Evolutionary conservation across 2,888 invertebrate species (phyloP).

Genomic region (Steromphala cineraria): DNA sequence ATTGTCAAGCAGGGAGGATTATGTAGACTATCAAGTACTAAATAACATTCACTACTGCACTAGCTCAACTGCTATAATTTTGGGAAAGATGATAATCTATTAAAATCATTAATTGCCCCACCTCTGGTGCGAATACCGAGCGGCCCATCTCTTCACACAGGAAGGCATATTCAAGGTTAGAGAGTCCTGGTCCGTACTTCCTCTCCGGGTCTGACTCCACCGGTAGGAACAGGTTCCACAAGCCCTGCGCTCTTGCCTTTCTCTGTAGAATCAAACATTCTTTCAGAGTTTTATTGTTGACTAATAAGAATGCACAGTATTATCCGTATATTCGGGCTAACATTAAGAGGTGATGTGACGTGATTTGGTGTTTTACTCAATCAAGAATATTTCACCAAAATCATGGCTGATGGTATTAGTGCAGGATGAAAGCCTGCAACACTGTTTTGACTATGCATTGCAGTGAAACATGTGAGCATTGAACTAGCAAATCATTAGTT

Average conservation of each 20-base stretch:
- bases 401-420: no score
- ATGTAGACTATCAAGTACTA: no score
- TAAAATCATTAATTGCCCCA: slow-evolving; percentile 33
- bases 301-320: not conserved
- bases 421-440: no score
- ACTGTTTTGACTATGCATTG: no score
- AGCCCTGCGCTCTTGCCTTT: slow-evolving; percentile 71
- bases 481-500: no score
- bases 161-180: slow-evolving; percentile 76
- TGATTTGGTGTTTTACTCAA: no score
- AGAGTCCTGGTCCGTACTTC: slow-evolving; percentile 71
- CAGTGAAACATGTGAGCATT: no score
- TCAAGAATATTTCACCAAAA: no score
- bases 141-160: slow-evolving; percentile 76
- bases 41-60: no score
- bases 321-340: not conserved
- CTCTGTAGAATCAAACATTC: slow-evolving; percentile 38
- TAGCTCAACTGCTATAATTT: no score
- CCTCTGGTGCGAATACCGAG: slow-evolving; percentile 72
- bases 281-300: not conserved
- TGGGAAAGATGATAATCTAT: no score
- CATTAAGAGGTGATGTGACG: not conserved
- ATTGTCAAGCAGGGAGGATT: no score
- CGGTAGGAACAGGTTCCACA: slow-evolving; percentile 76
- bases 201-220: slow-evolving; percentile 70